phyloP scores from a whole-genome alignment of 2,113 vertebrate species.

The Nipponia nippon region DNA sequence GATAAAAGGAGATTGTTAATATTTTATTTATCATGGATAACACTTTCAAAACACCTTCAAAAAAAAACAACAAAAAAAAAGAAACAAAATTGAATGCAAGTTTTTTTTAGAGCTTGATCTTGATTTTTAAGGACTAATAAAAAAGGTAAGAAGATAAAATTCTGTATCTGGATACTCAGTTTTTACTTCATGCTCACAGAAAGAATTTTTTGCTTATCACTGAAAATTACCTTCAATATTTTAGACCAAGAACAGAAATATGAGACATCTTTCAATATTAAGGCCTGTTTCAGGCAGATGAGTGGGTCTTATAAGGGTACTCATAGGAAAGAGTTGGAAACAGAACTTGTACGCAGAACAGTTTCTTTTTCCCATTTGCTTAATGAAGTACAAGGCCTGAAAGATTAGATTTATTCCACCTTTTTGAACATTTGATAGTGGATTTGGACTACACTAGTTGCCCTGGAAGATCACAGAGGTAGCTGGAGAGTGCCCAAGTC shows the following conservation, averaged over 20 bases:
- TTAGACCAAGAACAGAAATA: neutral
- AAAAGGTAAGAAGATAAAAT: neutral
- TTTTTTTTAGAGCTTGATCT: neutral
- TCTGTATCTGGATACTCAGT: neutral
- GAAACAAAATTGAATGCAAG: neutral
- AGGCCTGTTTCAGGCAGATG: neutral
- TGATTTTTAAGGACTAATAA: neutral
- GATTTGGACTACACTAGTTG: neutral
- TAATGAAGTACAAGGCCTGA: neutral
- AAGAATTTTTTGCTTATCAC: neutral
- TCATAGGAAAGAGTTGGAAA: neutral
- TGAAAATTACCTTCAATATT: neutral
- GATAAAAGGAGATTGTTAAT: conserved; percentile 30
- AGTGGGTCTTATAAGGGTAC: neutral
- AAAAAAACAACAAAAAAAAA: neutral
- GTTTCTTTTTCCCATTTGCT: neutral
- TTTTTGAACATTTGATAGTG: neutral
- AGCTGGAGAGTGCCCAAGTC: accelerated
- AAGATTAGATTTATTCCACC: neutral
- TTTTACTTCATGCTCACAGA: neutral
- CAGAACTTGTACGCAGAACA: neutral
- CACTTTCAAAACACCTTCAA: neutral
- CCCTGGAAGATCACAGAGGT: neutral
- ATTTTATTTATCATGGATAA: conserved; percentile 36
- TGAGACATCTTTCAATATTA: neutral